Evolutionary conservation across 2,888 invertebrate genomes (phyloP).

Genomic region (Drosophila melanosoma): DNA sequence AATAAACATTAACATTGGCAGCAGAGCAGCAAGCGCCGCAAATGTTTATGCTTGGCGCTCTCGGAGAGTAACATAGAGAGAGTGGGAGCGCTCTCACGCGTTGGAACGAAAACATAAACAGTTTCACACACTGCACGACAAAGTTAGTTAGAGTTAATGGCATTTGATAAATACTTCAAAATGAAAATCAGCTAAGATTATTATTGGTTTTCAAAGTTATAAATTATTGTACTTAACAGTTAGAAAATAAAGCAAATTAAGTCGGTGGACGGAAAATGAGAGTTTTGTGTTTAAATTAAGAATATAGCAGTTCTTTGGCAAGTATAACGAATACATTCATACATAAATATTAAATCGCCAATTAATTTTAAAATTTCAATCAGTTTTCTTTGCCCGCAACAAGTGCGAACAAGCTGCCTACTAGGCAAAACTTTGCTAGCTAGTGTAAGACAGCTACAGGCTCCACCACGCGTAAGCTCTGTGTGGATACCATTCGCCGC

Average conservation of each 20-base stretch:
- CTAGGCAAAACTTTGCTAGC: neutral
- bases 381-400: neutral
- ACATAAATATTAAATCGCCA: neutral
- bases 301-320: neutral
- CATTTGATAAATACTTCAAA: neutral
- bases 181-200: neutral
- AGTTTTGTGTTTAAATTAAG: rapidly evolving
- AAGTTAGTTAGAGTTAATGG: neutral
- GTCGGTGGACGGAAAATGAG: neutral
- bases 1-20: slow-evolving; percentile 19
- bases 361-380: neutral
- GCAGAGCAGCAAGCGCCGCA: slow-evolving; percentile 28
- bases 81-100: slow-evolving; percentile 21
- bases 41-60: slow-evolving; percentile 45
- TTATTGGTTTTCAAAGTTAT: neutral
- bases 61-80: slow-evolving; percentile 3
- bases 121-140: slow-evolving; percentile 45
- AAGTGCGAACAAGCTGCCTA: neutral
- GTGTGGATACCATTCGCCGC: slow-evolving; percentile 48
- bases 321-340: neutral
- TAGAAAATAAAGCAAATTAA: neutral
- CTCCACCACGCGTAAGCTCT: slow-evolving; percentile 60
- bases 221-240: neutral
- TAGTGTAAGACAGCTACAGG: slow-evolving; percentile 39
- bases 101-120: slow-evolving; percentile 72